Evolutionary conservation across 1,140 invertebrate species (phyloP).

Genomic region (Camponotus vicinus): DNA sequence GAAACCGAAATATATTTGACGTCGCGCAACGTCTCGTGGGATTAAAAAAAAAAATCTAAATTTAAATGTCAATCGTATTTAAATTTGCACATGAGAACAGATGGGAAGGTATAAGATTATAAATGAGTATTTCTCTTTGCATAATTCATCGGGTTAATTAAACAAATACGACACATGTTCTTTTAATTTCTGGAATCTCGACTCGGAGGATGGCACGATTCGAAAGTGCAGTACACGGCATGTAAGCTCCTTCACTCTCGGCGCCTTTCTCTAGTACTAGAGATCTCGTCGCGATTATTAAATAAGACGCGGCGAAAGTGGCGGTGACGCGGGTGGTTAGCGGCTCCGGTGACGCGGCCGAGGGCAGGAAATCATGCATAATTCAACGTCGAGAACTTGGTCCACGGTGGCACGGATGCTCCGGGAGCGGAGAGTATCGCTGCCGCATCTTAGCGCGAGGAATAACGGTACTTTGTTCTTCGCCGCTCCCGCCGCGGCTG

Average conservation of each 20-base stretch:
- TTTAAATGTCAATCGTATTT: not conserved
- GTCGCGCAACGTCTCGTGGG: not conserved
- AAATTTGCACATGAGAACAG: not conserved
- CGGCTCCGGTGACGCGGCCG: slow-evolving; percentile 25
- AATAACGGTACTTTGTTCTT: slow-evolving; percentile 63
- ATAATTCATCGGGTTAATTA: not conserved
- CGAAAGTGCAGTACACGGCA: not conserved
- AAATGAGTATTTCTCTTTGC: not conserved
- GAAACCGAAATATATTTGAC: not conserved
- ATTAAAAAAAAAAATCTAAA: not conserved
- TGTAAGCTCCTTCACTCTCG: slow-evolving; percentile 19
- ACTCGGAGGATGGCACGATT: not conserved
- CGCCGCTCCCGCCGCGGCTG: slow-evolving; percentile 4
- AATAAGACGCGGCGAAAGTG: slow-evolving; percentile 59
- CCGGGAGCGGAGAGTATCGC: slow-evolving; percentile 39
- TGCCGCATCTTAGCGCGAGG: slow-evolving; percentile 43
- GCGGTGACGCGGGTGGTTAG: slow-evolving; percentile 56
- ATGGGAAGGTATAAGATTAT: not conserved
- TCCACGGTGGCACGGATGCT: slow-evolving; percentile 52
- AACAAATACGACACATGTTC: not conserved
- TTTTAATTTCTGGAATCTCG: not conserved
- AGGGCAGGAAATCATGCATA: slow-evolving; percentile 56
- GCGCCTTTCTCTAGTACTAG: slow-evolving; percentile 24
- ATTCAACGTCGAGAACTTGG: slow-evolving; percentile 45
- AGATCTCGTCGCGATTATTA: slow-evolving; percentile 55